phyloP scores from a whole-genome alignment of 2,888 invertebrate species.

The Tipula unca region DNA sequence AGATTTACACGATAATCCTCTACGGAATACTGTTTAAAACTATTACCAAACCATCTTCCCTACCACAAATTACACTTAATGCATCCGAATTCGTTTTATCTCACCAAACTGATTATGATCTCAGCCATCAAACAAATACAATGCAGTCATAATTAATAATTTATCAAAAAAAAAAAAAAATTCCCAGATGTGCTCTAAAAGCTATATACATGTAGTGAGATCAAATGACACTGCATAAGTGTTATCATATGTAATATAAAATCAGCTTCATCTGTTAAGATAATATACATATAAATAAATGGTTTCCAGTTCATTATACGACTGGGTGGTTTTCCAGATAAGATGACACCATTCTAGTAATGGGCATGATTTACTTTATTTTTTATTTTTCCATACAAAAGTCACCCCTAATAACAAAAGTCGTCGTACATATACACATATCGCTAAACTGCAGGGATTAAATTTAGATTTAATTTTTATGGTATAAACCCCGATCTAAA shows the following conservation, averaged over 20 bases:
- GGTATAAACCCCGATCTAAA: background rate
- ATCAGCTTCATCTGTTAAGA: background rate
- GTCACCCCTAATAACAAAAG: background rate
- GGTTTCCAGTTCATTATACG: background rate
- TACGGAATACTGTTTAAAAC: background rate
- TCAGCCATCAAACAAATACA: background rate
- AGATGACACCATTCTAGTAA: background rate
- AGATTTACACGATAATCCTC: background rate
- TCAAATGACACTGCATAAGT: background rate
- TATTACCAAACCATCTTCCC: background rate
- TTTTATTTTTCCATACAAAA: background rate
- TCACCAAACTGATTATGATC: background rate
- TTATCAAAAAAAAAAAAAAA: background rate
- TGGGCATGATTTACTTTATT: background rate
- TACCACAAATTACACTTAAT: background rate
- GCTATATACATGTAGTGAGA: background rate
- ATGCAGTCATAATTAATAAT: constrained; percentile 8
- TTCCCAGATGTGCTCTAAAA: background rate
- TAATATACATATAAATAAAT: background rate
- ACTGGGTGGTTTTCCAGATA: background rate
- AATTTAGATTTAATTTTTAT: background rate
- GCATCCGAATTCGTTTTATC: background rate
- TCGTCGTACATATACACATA: background rate
- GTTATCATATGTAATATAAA: background rate
- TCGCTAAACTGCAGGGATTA: constrained; percentile 8